phyloP scores from a whole-genome alignment of 2,113 vertebrate species.

The Dasypus novemcinctus region DNA sequence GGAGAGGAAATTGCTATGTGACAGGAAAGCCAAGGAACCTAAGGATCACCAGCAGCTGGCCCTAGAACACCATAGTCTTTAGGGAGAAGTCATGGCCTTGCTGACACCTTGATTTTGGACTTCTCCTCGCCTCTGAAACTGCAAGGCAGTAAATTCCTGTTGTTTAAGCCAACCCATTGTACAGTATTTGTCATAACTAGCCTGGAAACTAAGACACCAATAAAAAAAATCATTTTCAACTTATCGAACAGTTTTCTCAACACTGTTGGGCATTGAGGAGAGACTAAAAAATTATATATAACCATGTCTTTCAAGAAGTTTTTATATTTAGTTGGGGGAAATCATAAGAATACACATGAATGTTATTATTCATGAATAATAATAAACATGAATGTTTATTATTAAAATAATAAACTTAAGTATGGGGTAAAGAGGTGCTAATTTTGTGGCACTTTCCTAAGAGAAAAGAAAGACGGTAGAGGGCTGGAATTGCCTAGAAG shows the following conservation, averaged over 20 bases:
- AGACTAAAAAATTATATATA: background rate
- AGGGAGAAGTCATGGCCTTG: no score
- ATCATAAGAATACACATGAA: background rate
- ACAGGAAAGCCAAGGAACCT: no score
- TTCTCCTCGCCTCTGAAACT: no score
- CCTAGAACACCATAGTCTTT: no score
- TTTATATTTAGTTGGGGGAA: background rate
- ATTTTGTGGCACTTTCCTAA: background rate
- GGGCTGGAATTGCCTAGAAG: background rate
- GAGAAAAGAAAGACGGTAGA: conserved; percentile 8
- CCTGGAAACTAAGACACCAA: background rate
- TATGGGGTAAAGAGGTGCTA: background rate
- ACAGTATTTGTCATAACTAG: no score
- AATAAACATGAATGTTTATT: background rate
- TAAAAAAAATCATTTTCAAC: background rate
- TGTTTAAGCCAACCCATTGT: no score
- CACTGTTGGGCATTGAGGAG: background rate
- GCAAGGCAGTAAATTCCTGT: no score
- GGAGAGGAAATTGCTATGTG: no score
- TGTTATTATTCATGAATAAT: background rate
- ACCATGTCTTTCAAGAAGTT: background rate
- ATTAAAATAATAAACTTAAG: conserved; percentile 20
- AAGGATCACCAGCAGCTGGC: no score
- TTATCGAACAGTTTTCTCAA: conserved; percentile 8
- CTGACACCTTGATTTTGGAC: no score